Evolutionary conservation across 2,888 invertebrate species (phyloP), one percentile per base, ranked within the genome.

Genomic region (Ariolimax columbianus): DNA sequence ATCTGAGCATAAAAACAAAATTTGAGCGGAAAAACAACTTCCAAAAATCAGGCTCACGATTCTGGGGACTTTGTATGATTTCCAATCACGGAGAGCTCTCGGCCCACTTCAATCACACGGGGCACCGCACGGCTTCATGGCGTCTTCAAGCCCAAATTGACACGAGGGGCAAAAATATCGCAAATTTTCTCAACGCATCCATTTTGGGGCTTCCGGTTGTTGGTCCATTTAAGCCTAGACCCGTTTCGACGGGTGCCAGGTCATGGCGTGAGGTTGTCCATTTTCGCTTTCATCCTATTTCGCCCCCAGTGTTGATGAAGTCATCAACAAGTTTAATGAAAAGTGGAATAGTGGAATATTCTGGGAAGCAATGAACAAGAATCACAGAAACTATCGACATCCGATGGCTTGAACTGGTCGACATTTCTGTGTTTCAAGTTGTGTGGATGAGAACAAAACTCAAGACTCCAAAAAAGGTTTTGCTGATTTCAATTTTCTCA

Each of bases 161-260:
- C 83, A 77, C 36, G 83, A 77, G 83, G 83, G 84, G 84, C 77
- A 84, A 84, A 84, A 79, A 84, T 78, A 84, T 84, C 68, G 70
- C 75, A 84, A 55, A 83, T 82, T 82, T 70, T 82, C 82, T 33
- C 82, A 43, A 36, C 43, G 38, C 77, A 59, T 63, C 82, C 82
- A 75, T 63, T 40, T 75, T 72, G 82, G 73, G 75, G 75, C 82
- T 75, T 82, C 77, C 77, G 63, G 63, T 63, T 59, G 63, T 72
- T 66, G 75, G 82, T 75, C 82, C 72, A 43, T 82, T 82, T 78
- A 78, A 78, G 78, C 78, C 78, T 47, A n/a, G 78, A 59, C 38
- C 78, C 38, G 78, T n/a, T 59, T 78, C 43, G 38, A 30, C 40
- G 78, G 78, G 78, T 63, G 78, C 38, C 36, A 26, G 59, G 78